Conservation (phyloP, 1,140 invertebrate species). For the Leptoteleia sp. region DNA sequence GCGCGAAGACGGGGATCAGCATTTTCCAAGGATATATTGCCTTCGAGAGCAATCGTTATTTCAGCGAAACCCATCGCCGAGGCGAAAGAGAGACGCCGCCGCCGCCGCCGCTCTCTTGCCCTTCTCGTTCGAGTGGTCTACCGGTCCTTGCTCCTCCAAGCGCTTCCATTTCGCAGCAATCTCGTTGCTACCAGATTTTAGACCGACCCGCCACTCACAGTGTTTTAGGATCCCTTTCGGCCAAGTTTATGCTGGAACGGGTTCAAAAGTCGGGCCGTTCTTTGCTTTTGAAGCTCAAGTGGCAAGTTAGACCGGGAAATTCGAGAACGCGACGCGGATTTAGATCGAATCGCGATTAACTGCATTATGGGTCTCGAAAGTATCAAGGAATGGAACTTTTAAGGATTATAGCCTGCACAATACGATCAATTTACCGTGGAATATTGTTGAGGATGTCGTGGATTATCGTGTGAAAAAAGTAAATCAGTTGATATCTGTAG, state of each 20-base stretch:
- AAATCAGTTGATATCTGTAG: too few relatives aligned
- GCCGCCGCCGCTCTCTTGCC: slow-evolving; percentile 5
- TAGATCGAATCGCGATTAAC: too few relatives aligned
- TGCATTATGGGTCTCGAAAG: too few relatives aligned
- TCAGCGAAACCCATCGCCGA: slow-evolving; percentile 55
- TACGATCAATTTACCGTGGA: too few relatives aligned
- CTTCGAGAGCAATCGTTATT: slow-evolving; percentile 71
- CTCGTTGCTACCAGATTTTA: slow-evolving; percentile 18
- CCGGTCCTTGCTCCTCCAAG: slow-evolving; percentile 24
- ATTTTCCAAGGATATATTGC: slow-evolving; percentile 73
- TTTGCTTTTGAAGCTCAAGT: not conserved
- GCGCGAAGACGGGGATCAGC: slow-evolving; percentile 71
- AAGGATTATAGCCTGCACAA: too few relatives aligned
- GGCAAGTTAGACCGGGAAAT: not conserved
- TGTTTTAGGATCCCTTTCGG: slow-evolving; percentile 25
- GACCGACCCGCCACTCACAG: slow-evolving; percentile 13
- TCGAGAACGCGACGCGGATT: too few relatives aligned
- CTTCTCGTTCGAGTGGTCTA: slow-evolving; percentile 40
- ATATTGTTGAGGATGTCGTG: too few relatives aligned
- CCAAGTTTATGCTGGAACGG: slow-evolving; percentile 16
- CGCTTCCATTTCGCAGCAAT: slow-evolving; percentile 2
- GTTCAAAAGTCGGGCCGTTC: slow-evolving; percentile 12
- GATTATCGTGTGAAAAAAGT: too few relatives aligned
- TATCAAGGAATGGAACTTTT: too few relatives aligned
- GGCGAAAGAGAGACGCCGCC: slow-evolving; percentile 15